phyloP scores from a whole-genome alignment of 1,140 invertebrate species.

The Laupala kohalensis region DNA sequence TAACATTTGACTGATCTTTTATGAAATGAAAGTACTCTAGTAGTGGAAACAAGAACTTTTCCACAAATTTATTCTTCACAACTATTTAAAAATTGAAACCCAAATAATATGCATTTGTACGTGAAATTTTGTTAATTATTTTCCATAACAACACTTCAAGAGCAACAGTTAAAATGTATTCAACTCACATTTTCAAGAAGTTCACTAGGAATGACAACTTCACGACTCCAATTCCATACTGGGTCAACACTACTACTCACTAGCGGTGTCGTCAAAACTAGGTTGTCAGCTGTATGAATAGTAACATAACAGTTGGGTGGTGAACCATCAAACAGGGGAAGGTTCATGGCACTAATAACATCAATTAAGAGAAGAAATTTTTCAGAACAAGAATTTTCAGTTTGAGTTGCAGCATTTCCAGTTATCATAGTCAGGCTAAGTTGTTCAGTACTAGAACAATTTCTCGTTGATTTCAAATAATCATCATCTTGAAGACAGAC shows the following conservation, averaged over 20 bases:
- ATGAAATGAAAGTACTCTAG: too few species aligned
- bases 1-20: too few species aligned
- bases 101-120: too few species aligned
- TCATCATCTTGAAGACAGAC: too few species aligned
- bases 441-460: too few species aligned
- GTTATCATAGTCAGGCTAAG: too few species aligned
- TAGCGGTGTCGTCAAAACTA: neutral
- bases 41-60: too few species aligned
- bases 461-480: too few species aligned
- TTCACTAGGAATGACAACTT: constrained; percentile 34
- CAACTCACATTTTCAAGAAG: constrained; percentile 37
- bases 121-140: too few species aligned
- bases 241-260: constrained; percentile 33
- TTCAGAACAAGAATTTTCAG: neutral
- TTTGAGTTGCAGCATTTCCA: neutral
- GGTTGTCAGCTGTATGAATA: neutral
- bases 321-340: neutral
- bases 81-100: too few species aligned
- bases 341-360: neutral
- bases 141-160: neutral
- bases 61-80: too few species aligned
- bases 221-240: constrained; percentile 39
- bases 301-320: neutral
- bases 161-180: neutral
- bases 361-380: neutral